phyloP scores from a whole-genome alignment of 1,140 invertebrate species.

The Zaprionus capensis region DNA sequence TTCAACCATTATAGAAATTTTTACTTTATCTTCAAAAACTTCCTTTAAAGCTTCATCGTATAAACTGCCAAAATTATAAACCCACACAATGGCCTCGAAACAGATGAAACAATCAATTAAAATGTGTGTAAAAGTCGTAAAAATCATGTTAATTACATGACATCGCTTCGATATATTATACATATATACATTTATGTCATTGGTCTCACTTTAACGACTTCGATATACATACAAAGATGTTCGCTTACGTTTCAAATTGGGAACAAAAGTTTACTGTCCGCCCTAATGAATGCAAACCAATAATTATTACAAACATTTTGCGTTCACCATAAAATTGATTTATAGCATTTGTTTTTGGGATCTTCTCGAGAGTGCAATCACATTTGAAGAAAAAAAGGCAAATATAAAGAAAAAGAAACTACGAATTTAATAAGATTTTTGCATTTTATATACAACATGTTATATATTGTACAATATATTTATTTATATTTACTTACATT shows the following conservation, averaged over 20 bases:
- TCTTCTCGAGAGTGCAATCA: neutral
- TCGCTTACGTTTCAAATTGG: neutral
- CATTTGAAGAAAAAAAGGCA: neutral
- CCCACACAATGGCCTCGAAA: neutral
- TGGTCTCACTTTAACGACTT: neutral
- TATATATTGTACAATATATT: too few species aligned
- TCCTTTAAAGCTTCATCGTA: neutral
- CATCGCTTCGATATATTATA: neutral
- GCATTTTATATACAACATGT: too few species aligned
- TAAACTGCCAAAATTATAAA: neutral
- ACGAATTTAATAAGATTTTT: too few species aligned
- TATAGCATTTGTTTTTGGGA: neutral
- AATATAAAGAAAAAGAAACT: neutral
- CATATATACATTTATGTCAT: neutral
- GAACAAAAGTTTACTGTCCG: conserved; percentile 1
- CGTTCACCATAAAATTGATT: neutral
- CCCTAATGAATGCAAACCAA: neutral
- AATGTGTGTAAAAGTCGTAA: conserved; percentile 3
- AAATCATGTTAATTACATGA: conserved; percentile 5
- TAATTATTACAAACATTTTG: conserved; percentile 10
- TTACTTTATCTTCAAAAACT: neutral
- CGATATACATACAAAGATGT: neutral
- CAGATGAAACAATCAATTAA: neutral
- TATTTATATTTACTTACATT: too few species aligned
- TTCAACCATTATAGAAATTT: too few species aligned